Evolutionary conservation across 2,888 invertebrate species (phyloP).

Genomic region (Chloroclystis v-ata): DNA sequence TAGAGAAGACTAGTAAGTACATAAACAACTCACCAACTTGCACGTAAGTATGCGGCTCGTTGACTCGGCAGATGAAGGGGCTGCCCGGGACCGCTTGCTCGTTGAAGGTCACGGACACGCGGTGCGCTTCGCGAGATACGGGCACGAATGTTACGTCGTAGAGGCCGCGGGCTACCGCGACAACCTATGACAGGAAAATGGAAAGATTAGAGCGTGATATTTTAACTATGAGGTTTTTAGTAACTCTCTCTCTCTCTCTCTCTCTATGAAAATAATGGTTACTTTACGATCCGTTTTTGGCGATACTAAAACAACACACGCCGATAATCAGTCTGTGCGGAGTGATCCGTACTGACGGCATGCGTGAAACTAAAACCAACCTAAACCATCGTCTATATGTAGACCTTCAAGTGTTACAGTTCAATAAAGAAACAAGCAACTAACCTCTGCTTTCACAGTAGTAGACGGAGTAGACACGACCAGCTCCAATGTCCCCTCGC

Average conservation of each 20-base stretch:
- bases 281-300: too few relatives aligned
- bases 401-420: too few relatives aligned
- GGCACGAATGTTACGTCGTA: conserved; percentile 96
- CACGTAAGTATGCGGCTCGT: conserved; percentile 84
- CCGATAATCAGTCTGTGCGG: too few relatives aligned
- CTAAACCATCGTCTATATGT: too few relatives aligned
- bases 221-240: too few relatives aligned
- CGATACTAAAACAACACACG: too few relatives aligned
- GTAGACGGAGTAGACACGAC: conserved; percentile 93
- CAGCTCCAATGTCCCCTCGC: conserved; percentile 93
- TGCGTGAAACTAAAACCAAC: too few relatives aligned
- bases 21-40: conserved; percentile 76
- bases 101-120: conserved; percentile 95
- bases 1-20: not conserved
- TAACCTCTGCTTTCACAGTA: conserved; percentile 92
- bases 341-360: too few relatives aligned
- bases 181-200: conserved; percentile 82
- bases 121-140: conserved; percentile 92
- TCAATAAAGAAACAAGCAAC: not conserved
- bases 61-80: conserved; percentile 90
- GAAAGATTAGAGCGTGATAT: too few relatives aligned
- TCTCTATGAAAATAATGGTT: too few relatives aligned
- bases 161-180: conserved; percentile 92
- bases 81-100: conserved; percentile 94
- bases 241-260: too few relatives aligned